Conservation (phyloP, 1,140 invertebrate genomes). For the Battus philenor region DNA sequence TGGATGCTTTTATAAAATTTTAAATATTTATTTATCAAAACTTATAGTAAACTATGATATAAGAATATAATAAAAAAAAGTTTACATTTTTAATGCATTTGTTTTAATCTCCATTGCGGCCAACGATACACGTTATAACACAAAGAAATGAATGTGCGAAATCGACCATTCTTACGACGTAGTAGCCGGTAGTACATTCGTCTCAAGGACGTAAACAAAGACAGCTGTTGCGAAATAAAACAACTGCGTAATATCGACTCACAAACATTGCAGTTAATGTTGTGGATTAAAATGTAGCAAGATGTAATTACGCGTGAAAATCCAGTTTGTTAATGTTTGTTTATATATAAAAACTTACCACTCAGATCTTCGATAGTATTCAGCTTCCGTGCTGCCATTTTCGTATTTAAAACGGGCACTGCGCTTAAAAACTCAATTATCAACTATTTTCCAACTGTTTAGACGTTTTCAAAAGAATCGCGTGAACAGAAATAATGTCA, state of each 20-base stretch:
- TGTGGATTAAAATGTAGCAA: too few relatives aligned
- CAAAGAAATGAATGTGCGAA: too few relatives aligned
- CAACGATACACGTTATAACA: too few relatives aligned
- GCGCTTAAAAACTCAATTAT: slow-evolving; percentile 23
- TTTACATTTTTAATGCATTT: too few relatives aligned
- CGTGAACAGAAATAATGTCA: slow-evolving; percentile 21
- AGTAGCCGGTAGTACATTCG: slow-evolving; percentile 13
- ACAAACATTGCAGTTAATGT: not conserved
- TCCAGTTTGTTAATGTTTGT: slow-evolving; percentile 45
- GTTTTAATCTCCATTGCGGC: too few relatives aligned
- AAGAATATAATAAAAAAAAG: too few relatives aligned
- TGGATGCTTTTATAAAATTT: too few relatives aligned
- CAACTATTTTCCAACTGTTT: slow-evolving; percentile 22
- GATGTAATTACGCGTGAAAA: too few relatives aligned
- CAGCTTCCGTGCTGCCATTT: slow-evolving; percentile 60
- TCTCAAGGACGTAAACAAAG: slow-evolving; percentile 40
- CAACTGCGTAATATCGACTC: slow-evolving; percentile 34
- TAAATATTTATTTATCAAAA: too few relatives aligned
- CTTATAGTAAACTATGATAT: too few relatives aligned
- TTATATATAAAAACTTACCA: slow-evolving; percentile 63
- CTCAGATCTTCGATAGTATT: slow-evolving; percentile 67
- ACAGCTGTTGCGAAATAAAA: slow-evolving; percentile 39
- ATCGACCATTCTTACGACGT: slow-evolving; percentile 26
- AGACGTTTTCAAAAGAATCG: slow-evolving; percentile 18
- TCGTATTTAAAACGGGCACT: slow-evolving; percentile 26